Conservation (phyloP, 2,888 invertebrate species). For the Pyrrhosoma nymphula region DNA sequence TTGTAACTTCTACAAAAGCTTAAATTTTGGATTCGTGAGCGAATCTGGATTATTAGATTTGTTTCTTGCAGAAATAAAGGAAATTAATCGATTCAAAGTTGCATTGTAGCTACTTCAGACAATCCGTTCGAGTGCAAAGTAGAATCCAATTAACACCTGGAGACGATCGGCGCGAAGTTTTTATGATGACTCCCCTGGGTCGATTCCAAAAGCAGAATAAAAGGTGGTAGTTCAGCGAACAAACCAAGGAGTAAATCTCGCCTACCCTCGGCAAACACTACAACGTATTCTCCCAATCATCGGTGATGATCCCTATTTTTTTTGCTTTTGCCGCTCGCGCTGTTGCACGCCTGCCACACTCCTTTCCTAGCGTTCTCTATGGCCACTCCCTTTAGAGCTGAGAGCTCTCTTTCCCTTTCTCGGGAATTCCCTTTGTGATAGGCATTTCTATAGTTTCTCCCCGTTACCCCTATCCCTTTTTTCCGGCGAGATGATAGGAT, state of each 20-base stretch:
- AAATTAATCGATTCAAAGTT: too few species aligned
- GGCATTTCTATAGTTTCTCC: not conserved
- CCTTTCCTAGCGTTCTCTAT: not conserved
- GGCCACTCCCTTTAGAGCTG: not conserved
- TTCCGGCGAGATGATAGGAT: not conserved
- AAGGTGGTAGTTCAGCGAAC: not conserved
- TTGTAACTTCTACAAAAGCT: too few species aligned
- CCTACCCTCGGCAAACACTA: not conserved
- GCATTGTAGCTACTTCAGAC: too few species aligned
- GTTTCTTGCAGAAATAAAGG: too few species aligned
- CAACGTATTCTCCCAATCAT: not conserved
- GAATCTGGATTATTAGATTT: too few species aligned
- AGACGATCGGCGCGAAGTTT: too few species aligned
- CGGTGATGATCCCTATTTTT: not conserved
- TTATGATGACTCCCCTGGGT: not conserved
- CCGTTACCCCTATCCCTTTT: not conserved
- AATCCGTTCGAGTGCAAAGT: too few species aligned
- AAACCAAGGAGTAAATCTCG: not conserved
- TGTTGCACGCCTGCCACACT: not conserved
- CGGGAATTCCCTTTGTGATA: not conserved
- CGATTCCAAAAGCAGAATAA: not conserved
- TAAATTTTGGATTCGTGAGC: too few species aligned
- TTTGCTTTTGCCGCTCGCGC: not conserved
- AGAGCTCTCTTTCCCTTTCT: not conserved
- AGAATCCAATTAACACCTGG: too few species aligned